Percentiles rank a stretch among this genome's conserved stretches.
phyloP scores from a whole-genome alignment of 2,113 vertebrate genomes.

The Alces alces region DNA sequence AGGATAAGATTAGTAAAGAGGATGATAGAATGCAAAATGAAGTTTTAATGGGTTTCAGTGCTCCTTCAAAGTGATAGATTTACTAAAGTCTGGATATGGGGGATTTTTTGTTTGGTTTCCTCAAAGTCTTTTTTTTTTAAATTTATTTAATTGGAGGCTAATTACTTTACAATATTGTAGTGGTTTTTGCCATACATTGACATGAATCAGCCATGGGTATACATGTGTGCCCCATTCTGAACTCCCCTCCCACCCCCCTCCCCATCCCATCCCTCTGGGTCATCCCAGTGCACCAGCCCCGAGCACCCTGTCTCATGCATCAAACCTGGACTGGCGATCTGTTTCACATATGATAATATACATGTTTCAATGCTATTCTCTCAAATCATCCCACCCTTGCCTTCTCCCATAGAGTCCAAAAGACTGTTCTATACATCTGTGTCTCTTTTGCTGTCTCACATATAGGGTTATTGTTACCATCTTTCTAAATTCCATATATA shows the following conservation, averaged over 20 bases:
- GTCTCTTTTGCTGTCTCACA: background rate
- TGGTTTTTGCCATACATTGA: background rate
- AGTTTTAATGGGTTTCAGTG: background rate
- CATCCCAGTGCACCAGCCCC: background rate
- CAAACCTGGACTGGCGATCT: accelerated
- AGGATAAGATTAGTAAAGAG: background rate
- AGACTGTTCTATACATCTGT: background rate
- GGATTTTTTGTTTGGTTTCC: background rate
- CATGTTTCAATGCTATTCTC: background rate
- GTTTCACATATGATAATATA: background rate
- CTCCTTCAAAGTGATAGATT: background rate
- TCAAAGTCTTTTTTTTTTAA: background rate
- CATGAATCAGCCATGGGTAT: background rate
- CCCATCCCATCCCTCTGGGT: background rate
- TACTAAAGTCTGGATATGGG: background rate
- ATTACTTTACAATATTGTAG: background rate
- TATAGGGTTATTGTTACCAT: background rate
- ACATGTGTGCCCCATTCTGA: background rate
- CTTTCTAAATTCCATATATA: background rate
- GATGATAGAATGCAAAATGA: background rate
- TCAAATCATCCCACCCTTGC: background rate
- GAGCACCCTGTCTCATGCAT: background rate
- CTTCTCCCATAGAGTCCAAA: background rate
- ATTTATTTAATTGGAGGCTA: background rate
- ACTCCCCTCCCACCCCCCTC: no score